Conservation (phyloP, 2,113 vertebrate genomes). For the Telmatochromis sp. region DNA sequence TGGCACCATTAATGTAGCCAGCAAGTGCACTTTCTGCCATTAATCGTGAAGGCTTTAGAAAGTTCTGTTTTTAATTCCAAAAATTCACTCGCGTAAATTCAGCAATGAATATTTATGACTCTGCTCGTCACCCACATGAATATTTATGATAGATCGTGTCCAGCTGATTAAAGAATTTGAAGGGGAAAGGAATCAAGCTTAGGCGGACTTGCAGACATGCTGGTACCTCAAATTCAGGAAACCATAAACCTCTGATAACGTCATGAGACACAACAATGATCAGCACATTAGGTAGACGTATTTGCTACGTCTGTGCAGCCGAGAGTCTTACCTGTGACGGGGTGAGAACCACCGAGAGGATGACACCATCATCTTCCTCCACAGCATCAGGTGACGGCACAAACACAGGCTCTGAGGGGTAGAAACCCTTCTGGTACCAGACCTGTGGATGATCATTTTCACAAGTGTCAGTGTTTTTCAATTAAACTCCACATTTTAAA, state of each 20-base stretch:
- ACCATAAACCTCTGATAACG: background rate
- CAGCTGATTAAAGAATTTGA: background rate
- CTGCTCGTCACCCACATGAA: background rate
- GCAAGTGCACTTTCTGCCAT: background rate
- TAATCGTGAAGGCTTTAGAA: background rate
- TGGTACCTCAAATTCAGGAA: background rate
- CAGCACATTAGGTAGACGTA: background rate
- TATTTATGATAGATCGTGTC: background rate
- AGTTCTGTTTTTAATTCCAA: background rate
- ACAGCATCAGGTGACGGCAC: slow-evolving; percentile 76
- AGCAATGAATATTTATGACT: background rate
- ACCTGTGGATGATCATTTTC: slow-evolving; percentile 58
- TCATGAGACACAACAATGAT: background rate
- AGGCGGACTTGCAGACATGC: background rate
- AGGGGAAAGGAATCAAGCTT: background rate
- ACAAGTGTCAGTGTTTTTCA: background rate
- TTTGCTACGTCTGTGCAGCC: background rate
- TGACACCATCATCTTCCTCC: slow-evolving; percentile 84
- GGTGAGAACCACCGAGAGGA: slow-evolving; percentile 87
- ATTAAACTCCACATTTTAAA: background rate
- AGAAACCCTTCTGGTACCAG: slow-evolving; percentile 84
- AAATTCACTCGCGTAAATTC: background rate
- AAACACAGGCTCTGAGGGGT: slow-evolving; percentile 90
- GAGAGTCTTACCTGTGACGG: slow-evolving; percentile 75
- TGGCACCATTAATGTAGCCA: background rate